Base-by-base conservation (phyloP, 35 echinoderm and acorn worm genomes). In the Anneissia japonica region DNA sequence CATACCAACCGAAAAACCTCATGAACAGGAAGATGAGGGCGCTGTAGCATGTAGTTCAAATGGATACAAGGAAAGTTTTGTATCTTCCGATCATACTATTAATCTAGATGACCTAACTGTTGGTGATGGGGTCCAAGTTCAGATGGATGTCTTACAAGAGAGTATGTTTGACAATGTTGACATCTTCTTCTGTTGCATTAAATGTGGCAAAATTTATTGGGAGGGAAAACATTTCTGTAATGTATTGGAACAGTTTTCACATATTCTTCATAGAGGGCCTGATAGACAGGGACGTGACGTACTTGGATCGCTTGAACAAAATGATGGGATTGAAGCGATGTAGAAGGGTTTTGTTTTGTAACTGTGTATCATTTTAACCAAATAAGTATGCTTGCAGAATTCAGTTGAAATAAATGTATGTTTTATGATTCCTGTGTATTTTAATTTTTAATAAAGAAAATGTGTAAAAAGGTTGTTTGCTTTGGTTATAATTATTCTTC, bases 151-250 rank as follows among this genome's bases (percentile, higher is more conserved):
- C 37, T 32, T 93, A 26, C 86, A 80, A 6, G 82, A 74, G 23
- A 75, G 81, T 30, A 83, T 88, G 37, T 56, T 93, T n/a, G 33
- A 84, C 0, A 33, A 75, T 30, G 29, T 93, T 13, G 81, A 88
- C 7, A 32, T 38, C 0, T 93, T 93, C 75, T 93, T 76, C 38
- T 74, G 41, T 23, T 93, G 91, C 41, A 35, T 86, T 51, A 32
- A 16, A 0, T 93, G 91, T 85, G 91, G 91, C 9, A 93, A 93
- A 76, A 75, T 84, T 36, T 93, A 84, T 31, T 93, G 91, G 91
- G 91, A 93, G 36, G 91, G 91, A 9, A 88, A 76, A n/a, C 91
- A 93, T 38, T 93, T 78, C 40, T 31, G 21, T 3, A 35, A 75
- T 30, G 86, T 93, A 3, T 83, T 82, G 19, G 14, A 46, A 16